Conservation (phyloP, 2,113 vertebrate genomes). For the Puntigrus tetrazona region DNA sequence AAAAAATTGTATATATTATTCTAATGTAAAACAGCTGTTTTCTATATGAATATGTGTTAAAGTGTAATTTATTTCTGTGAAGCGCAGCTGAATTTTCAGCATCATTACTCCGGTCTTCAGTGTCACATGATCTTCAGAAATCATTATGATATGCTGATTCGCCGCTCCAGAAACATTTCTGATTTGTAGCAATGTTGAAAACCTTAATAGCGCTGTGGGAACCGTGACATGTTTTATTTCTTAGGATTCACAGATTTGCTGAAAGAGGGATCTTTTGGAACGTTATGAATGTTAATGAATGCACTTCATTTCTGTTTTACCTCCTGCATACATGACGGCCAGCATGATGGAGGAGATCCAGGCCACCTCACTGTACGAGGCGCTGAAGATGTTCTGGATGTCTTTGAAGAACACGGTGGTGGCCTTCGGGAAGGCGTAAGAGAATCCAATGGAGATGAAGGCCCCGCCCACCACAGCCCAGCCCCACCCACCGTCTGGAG, state of each 20-base stretch:
- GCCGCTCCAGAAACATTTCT: neutral
- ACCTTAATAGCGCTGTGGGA: neutral
- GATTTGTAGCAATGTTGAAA: neutral
- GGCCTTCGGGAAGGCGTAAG: slow-evolving; percentile 95
- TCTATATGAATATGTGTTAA: neutral
- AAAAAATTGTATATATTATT: neutral
- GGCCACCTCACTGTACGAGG: slow-evolving; percentile 88
- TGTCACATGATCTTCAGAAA: too few species aligned
- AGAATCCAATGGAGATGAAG: slow-evolving; percentile 97
- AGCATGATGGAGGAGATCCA: slow-evolving; percentile 99
- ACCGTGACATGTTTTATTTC: neutral
- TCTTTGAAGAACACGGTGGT: slow-evolving; percentile 97
- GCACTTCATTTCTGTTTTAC: too few species aligned
- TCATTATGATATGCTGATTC: too few species aligned
- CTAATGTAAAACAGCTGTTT: neutral
- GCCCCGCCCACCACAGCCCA: slow-evolving; percentile 89
- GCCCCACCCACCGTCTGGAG: slow-evolving; percentile 96
- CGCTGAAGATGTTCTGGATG: slow-evolving; percentile 88
- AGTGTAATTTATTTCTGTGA: neutral
- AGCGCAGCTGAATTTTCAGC: neutral
- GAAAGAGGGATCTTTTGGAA: too few species aligned
- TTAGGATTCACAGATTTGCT: neutral
- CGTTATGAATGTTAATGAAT: too few species aligned
- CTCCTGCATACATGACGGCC: slow-evolving; percentile 98
- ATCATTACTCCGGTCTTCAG: too few species aligned